Evolutionary conservation across 2,888 invertebrate genomes (phyloP), one percentile per base, ranked within the genome.

Genomic region (Pyralis farinalis): DNA sequence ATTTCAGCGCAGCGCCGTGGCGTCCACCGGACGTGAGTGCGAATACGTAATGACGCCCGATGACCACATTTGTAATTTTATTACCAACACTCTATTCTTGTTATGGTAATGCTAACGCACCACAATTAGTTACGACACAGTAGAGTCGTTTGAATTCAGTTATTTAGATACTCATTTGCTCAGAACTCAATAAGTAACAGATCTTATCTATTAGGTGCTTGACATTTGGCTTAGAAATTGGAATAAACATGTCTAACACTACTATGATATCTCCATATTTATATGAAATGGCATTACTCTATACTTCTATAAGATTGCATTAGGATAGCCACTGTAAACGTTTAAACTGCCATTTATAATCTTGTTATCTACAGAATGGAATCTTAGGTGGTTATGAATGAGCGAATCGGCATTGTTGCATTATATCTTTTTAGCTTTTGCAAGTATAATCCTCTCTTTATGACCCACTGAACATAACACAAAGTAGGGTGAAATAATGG

Each of bases 21-120:
- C 49, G 54, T 45, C 37, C 47, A 45, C 59, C 72, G 77, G 71
- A 76, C 74, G 78, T 75, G 71, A 57, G 63, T 59, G 51, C 58
- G 78, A 77, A 79, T 79, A 77, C 72, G 55, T 71, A 77, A 78
- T 76, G 74, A 73, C 71, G 58, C 69, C 70, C 71, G 67, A 21
- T 30, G 25, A 57, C 61, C 76, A 72, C 75, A 73, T 76, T 75
- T 69, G 73, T 75, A 75, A 77, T 78, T 76, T 72, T 78, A 77
- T 77, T 73, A 71, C 74, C 64, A 40, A 56, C 58, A 58, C 51
- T 55, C 69, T 55, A 65, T 75, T 69, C 69, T 71, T 70, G 67
- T 72, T 71, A 73, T 74, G 70, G 57, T 71, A 73, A 76, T 76
- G 61, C 52, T 63, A 64, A 72, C 66, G 58, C n/a, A n/a, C 60